A percentile compares a stretch with the other conserved stretches of the same genome.
Evolutionary conservation across 2,113 vertebrate species (phyloP).

Genomic region (Mirza zaza): DNA sequence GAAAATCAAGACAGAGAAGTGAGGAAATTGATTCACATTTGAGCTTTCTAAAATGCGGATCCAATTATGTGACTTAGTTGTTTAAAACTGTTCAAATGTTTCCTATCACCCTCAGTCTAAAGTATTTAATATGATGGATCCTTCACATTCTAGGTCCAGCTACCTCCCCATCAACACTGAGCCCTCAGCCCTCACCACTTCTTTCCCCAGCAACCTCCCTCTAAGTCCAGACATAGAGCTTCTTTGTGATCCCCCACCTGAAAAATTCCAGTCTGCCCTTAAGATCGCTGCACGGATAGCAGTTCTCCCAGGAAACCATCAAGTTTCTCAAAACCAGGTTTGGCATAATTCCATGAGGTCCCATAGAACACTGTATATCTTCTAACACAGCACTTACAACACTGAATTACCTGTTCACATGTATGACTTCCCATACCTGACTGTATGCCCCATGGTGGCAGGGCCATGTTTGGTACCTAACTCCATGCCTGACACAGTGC

Average conservation of each 20-base stretch:
- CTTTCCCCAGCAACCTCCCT: not conserved
- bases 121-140: not conserved
- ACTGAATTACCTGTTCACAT: not conserved
- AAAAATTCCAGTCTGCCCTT: not conserved
- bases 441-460: not conserved
- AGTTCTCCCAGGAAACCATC: not conserved
- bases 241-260: not conserved
- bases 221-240: not conserved
- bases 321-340: slow-evolving; percentile 14
- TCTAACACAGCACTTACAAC: not conserved
- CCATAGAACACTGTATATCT: not conserved
- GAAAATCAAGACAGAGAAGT: slow-evolving; percentile 36
- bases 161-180: not conserved
- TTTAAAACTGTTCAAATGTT: not conserved
- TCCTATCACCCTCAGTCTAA: not conserved
- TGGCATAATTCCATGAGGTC: not conserved
- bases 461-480: not conserved
- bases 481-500: not conserved
- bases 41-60: slow-evolving; percentile 49
- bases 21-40: slow-evolving; percentile 40
- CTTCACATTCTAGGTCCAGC: not conserved
- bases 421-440: not conserved
- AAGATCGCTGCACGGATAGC: not conserved
- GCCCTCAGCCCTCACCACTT: not conserved
- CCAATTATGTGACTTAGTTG: not conserved